Conservation (phyloP, 2,113 vertebrate species). For the Eurystomus gularis region DNA sequence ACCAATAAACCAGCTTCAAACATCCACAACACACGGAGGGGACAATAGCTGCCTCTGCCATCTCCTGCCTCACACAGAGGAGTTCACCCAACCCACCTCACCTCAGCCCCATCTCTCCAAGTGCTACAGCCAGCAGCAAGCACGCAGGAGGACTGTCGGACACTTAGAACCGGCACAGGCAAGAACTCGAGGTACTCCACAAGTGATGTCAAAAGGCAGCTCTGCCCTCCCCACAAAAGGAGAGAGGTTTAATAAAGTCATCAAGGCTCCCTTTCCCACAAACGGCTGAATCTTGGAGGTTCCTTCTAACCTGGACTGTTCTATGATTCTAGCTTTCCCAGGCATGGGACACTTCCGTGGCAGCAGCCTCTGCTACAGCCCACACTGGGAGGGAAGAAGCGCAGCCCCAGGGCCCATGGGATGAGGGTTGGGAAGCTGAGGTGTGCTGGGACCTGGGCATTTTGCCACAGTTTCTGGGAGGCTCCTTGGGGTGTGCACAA, state of each 20-base stretch:
- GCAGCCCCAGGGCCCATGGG: neutral
- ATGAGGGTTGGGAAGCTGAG: neutral
- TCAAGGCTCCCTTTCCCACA: neutral
- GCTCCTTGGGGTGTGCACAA: neutral
- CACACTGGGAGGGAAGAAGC: neutral
- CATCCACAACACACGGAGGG: neutral
- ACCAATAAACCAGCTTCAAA: neutral
- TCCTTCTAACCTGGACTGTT: neutral
- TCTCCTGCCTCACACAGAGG: neutral
- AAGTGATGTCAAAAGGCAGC: neutral
- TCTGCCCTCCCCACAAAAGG: neutral
- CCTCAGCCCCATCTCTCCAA: neutral
- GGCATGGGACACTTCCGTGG: neutral
- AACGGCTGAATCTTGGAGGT: neutral
- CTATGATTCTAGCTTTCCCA: neutral
- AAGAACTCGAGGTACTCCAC: neutral
- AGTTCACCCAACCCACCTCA: neutral
- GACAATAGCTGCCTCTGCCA: neutral
- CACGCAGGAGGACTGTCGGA: rapidly evolving
- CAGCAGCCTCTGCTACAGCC: neutral
- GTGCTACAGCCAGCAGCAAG: neutral
- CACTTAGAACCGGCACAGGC: neutral
- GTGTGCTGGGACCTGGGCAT: rapidly evolving
- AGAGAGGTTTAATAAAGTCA: neutral
- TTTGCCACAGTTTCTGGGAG: rapidly evolving